Evolutionary conservation across 2,888 invertebrate species (phyloP).

Genomic region (Troides aeacus): DNA sequence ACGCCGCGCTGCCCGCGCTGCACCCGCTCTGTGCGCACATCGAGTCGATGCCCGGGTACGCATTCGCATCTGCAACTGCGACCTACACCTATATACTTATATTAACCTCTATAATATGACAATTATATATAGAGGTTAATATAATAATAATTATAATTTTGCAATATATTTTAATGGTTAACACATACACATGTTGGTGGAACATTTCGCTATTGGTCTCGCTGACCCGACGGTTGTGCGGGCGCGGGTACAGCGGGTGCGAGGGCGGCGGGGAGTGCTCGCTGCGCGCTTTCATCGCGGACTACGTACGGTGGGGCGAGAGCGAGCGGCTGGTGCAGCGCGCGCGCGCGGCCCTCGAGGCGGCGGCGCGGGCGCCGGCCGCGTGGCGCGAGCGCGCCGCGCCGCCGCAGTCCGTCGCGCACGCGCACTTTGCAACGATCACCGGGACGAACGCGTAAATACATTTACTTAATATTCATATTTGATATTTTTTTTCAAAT

Average conservation of each 20-base stretch:
- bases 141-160: no score
- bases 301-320: constrained; percentile 93
- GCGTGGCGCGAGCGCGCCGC: constrained; percentile 89
- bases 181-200: no score
- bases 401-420: neutral
- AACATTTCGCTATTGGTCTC: neutral
- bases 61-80: neutral
- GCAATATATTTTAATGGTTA: no score
- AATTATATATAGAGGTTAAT: no score
- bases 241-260: neutral
- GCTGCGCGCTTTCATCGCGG: constrained; percentile 90
- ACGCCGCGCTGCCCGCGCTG: constrained; percentile 89
- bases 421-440: no score
- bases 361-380: constrained; percentile 84
- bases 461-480: no score
- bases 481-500: no score
- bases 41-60: constrained; percentile 71
- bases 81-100: no score
- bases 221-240: neutral
- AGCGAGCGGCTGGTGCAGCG: constrained; percentile 80
- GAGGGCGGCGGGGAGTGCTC: constrained; percentile 80
- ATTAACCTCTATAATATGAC: no score
- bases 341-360: constrained; percentile 63
- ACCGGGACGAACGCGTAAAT: neutral
- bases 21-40: constrained; percentile 92